Evolutionary conservation across 2,888 invertebrate genomes (phyloP).

Genomic region (Dasysyrphus albostriatus): DNA sequence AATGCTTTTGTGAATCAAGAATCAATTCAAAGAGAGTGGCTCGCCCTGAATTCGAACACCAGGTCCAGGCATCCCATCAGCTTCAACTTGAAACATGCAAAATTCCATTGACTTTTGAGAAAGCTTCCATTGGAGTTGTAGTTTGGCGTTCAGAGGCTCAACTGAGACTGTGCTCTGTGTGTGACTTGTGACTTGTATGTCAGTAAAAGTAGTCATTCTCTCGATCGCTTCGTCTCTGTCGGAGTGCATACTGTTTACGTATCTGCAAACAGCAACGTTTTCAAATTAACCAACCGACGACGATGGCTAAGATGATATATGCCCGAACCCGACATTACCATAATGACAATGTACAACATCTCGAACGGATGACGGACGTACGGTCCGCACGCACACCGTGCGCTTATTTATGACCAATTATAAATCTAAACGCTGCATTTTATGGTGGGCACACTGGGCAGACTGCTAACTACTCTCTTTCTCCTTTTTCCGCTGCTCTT

Average conservation of each 20-base stretch:
- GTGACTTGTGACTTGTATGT: constrained; percentile 40
- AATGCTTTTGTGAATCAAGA: constrained; percentile 29
- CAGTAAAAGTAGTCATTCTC: constrained; percentile 66
- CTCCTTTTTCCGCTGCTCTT: constrained; percentile 19
- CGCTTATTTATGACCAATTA: constrained; percentile 76
- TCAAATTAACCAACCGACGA: constrained; percentile 75
- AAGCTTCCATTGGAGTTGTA: constrained; percentile 36
- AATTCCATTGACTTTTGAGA: constrained; percentile 51
- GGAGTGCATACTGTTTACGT: constrained; percentile 65
- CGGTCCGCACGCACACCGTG: constrained; percentile 75
- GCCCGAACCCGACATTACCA: constrained; percentile 73
- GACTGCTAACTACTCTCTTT: constrained; percentile 47
- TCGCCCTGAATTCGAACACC: background rate
- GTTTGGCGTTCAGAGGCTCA: background rate
- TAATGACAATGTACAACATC: constrained; percentile 76
- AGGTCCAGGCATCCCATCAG: background rate
- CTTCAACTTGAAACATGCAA: constrained; percentile 54
- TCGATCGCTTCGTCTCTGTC: constrained; percentile 36
- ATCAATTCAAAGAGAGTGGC: constrained; percentile 42
- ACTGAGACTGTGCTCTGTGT: constrained; percentile 33
- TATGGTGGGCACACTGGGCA: constrained; percentile 70
- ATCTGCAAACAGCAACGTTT: constrained; percentile 73
- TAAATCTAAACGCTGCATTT: constrained; percentile 76
- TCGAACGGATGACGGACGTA: constrained; percentile 76
- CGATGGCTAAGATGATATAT: constrained; percentile 76